phyloP scores from a whole-genome alignment of 2,797 vertebrate species.

The Pseudochirops corinnae region DNA sequence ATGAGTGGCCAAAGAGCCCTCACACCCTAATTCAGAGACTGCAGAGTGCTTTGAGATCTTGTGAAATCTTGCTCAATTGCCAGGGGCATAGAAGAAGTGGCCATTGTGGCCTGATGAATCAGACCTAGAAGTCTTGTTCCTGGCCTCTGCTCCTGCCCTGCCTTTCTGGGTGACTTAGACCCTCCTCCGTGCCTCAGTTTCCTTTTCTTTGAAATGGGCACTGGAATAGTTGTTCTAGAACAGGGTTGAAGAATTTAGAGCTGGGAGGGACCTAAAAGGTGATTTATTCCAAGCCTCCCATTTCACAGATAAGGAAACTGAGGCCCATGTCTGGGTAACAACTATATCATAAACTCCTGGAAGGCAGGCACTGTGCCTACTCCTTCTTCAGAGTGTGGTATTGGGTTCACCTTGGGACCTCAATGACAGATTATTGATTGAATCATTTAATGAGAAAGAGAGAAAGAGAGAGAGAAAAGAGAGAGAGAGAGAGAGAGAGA shows the following conservation, averaged over 20 bases:
- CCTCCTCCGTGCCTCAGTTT: background rate
- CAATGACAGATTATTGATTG: fast-evolving
- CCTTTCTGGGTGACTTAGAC: background rate
- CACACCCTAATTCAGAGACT: background rate
- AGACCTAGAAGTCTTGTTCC: background rate
- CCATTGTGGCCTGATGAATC: background rate
- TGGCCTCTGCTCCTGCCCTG: background rate
- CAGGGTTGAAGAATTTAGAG: background rate
- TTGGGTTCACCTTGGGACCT: background rate
- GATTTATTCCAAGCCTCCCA: background rate
- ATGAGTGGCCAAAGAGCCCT: background rate
- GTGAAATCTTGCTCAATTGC: background rate
- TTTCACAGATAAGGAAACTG: background rate
- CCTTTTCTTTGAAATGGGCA: background rate
- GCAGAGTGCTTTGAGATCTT: background rate
- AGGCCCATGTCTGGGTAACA: background rate
- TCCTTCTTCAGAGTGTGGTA: background rate
- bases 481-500: background rate
- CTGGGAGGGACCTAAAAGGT: background rate
- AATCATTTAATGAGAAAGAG: background rate
- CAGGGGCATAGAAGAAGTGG: background rate
- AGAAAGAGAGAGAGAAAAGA: background rate
- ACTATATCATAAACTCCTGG: too few relatives aligned
- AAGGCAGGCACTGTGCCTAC: background rate
- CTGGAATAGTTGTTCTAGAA: background rate